Evolutionary conservation across 2,888 invertebrate genomes (phyloP).

Genomic region (Acanthococcus lagerstroemiae): DNA sequence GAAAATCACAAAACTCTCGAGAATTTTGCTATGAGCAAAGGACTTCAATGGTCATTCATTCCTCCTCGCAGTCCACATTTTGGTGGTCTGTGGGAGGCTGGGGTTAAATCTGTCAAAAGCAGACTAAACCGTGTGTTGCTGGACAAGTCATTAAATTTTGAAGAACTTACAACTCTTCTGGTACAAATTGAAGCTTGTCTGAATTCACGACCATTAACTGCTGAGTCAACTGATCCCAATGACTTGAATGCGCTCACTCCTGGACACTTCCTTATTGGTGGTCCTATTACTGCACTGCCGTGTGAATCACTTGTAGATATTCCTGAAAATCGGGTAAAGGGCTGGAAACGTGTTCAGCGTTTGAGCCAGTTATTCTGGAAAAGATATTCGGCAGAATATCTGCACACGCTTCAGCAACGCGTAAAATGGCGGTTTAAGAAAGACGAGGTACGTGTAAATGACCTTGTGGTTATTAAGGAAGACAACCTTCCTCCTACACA

Average conservation of each 20-base stretch:
- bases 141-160: conserved; percentile 37
- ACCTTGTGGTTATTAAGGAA: background rate
- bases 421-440: background rate
- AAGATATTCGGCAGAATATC: background rate
- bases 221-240: background rate
- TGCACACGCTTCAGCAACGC: background rate
- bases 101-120: background rate
- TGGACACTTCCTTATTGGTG: conserved; percentile 39
- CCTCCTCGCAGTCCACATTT: background rate
- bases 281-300: conserved; percentile 35
- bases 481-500: background rate
- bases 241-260: background rate
- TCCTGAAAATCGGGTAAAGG: background rate
- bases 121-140: background rate
- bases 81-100: conserved; percentile 10
- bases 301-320: conserved; percentile 35
- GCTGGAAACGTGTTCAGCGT: background rate
- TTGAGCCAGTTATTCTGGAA: background rate
- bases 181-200: background rate
- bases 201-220: background rate
- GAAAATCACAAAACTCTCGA: background rate
- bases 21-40: background rate
- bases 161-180: background rate
- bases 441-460: background rate
- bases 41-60: background rate